These are phyloP conservation scores for Campoletis sonorensis DNA, from an alignment of 1,140 invertebrate genomes.

Conservation along the genomic window DNA sequence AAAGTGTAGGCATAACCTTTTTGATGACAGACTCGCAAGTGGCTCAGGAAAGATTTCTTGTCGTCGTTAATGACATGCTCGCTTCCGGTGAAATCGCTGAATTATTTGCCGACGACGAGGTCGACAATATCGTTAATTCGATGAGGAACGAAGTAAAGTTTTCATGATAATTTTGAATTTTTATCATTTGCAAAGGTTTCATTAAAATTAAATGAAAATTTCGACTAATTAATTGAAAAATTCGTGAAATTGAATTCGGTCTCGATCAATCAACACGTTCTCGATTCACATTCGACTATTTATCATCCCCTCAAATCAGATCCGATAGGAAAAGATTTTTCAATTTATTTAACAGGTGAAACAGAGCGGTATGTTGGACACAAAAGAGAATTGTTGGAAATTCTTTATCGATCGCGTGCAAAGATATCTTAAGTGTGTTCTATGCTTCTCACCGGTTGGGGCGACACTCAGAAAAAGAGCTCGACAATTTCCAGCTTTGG, in stretches of 20 bases:
- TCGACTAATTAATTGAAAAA: no score
- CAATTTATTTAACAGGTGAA: constrained; percentile 77
- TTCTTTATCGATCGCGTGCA: constrained; percentile 96
- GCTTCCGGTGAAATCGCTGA: constrained; percentile 96
- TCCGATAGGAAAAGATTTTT: neutral
- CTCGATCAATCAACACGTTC: no score
- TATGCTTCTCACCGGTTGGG: constrained; percentile 96
- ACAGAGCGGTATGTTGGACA: constrained; percentile 88
- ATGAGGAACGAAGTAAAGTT: constrained; percentile 88
- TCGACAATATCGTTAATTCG: constrained; percentile 90
- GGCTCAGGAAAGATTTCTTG: constrained; percentile 93
- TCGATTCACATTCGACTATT: no score
- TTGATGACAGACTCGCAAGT: constrained; percentile 96
- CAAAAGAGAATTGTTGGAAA: constrained; percentile 95
- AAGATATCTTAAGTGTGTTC: constrained; percentile 82
- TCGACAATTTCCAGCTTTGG: constrained; percentile 95
- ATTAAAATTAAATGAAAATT: no score
- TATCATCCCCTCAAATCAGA: no score
- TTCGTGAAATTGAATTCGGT: no score
- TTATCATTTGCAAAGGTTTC: neutral
- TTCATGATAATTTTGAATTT: constrained; percentile 18
- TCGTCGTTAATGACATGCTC: constrained; percentile 95
- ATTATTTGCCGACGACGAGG: constrained; percentile 92
- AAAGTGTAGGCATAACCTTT: constrained; percentile 91
- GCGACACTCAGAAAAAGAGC: constrained; percentile 89